Evolutionary conservation across 1,140 invertebrate species (phyloP).

Genomic region (Zelostemma sp.): DNA sequence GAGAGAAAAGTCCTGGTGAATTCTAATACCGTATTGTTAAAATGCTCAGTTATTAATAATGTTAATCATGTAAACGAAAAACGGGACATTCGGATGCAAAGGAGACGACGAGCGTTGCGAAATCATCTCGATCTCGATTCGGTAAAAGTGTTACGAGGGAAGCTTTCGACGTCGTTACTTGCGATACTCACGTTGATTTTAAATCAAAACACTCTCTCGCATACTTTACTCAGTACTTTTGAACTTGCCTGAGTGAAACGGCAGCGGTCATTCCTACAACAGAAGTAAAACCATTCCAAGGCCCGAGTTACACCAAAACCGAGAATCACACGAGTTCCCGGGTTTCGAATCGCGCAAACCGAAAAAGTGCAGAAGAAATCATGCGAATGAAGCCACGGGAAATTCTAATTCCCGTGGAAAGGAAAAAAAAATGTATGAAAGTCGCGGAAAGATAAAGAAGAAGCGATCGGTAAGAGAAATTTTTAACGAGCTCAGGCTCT

Average conservation of each 20-base stretch:
- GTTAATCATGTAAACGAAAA: too few species aligned
- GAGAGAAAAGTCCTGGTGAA: neutral
- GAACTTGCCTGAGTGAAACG: conserved; percentile 69
- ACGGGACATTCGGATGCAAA: too few species aligned
- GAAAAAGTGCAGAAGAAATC: too few species aligned
- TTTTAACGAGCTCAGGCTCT: conserved; percentile 34
- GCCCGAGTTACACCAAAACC: conserved; percentile 59
- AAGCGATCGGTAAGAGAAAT: conserved; percentile 20
- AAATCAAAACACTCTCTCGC: conserved; percentile 16
- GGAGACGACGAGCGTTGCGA: too few species aligned
- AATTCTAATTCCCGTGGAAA: too few species aligned
- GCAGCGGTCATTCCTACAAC: conserved; percentile 70
- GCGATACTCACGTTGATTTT: conserved; percentile 46
- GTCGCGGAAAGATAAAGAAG: neutral
- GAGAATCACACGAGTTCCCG: too few species aligned
- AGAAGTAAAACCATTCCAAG: conserved; percentile 67
- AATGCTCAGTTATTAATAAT: too few species aligned
- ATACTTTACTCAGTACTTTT: conserved; percentile 57
- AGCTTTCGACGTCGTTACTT: conserved; percentile 13
- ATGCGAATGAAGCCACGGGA: too few species aligned
- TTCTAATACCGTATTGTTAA: neutral
- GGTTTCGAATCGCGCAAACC: too few species aligned
- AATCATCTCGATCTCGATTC: too few species aligned
- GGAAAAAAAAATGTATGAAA: too few species aligned
- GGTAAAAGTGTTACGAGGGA: too few species aligned